These are phyloP conservation scores for Rhagonycha lutea DNA, from an alignment of 2,888 invertebrate species.

Conservation along the genomic window DNA sequence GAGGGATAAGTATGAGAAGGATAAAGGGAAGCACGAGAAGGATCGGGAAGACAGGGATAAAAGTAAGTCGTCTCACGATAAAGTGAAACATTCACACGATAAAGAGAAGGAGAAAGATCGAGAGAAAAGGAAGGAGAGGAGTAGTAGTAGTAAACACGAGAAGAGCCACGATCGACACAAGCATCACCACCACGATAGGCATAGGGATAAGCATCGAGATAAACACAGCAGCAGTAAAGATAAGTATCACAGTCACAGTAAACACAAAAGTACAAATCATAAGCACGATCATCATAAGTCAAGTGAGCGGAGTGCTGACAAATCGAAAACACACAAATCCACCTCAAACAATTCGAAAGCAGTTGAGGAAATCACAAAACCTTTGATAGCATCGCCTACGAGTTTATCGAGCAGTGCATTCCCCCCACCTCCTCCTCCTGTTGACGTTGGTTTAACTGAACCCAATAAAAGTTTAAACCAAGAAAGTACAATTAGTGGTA, in stretches of 20 bases:
- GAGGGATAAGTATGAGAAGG: conserved; percentile 31
- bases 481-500: conserved; percentile 2
- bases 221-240: conserved; percentile 26
- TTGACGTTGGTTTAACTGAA: background rate
- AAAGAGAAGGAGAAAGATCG: conserved; percentile 20
- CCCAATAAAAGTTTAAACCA: background rate
- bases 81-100: background rate
- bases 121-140: conserved; percentile 28
- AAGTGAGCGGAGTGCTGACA: conserved; percentile 4
- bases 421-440: background rate
- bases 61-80: conserved; percentile 27
- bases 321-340: background rate
- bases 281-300: conserved; percentile 15
- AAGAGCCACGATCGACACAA: conserved; percentile 26
- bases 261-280: conserved; percentile 10
- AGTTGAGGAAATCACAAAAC: background rate
- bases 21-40: conserved; percentile 33
- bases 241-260: conserved; percentile 21
- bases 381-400: background rate
- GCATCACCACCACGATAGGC: conserved; percentile 26
- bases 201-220: conserved; percentile 29
- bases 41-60: conserved; percentile 35
- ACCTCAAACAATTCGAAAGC: background rate
- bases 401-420: background rate
- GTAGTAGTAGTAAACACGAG: conserved; percentile 9